Percentiles rank a stretch among this genome's conserved stretches.
Evolutionary conservation across 2,888 invertebrate species (phyloP).

Genomic region (Parthenolecanium corni): DNA sequence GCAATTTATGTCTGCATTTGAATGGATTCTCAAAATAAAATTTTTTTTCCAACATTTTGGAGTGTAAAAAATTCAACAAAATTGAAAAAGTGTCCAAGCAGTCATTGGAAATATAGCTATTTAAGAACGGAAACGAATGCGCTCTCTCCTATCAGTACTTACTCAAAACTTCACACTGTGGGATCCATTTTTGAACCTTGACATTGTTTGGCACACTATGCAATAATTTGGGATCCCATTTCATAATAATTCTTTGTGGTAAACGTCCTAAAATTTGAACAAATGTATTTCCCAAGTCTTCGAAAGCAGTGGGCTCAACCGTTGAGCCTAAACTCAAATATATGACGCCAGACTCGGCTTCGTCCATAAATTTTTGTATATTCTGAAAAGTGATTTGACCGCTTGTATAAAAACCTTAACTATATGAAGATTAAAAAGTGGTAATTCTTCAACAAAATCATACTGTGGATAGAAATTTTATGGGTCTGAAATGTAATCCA

Average conservation of each 20-base stretch:
- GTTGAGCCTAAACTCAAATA: constrained; percentile 27
- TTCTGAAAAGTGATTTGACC: not conserved
- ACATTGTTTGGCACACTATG: constrained; percentile 20
- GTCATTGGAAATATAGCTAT: no score
- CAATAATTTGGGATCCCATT: constrained; percentile 27
- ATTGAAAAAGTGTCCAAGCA: no score
- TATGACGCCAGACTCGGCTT: constrained; percentile 21
- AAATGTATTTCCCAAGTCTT: constrained; percentile 4
- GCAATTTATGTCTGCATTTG: no score
- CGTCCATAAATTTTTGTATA: constrained; percentile 24
- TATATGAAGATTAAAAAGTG: no score
- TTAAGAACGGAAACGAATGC: no score
- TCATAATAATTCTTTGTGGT: constrained; percentile 25
- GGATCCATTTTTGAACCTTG: constrained; percentile 27
- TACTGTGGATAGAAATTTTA: constrained; percentile 22
- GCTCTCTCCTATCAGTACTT: no score
- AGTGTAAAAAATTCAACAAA: no score
- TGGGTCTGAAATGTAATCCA: constrained; percentile 27
- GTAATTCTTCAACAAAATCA: no score
- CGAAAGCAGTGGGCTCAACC: not conserved
- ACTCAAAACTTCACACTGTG: constrained; percentile 7
- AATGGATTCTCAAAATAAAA: no score
- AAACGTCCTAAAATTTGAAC: constrained; percentile 2
- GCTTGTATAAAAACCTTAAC: no score
- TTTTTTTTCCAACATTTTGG: no score